Conservation (phyloP, 1,140 invertebrate genomes). For the Cydia pomonella region DNA sequence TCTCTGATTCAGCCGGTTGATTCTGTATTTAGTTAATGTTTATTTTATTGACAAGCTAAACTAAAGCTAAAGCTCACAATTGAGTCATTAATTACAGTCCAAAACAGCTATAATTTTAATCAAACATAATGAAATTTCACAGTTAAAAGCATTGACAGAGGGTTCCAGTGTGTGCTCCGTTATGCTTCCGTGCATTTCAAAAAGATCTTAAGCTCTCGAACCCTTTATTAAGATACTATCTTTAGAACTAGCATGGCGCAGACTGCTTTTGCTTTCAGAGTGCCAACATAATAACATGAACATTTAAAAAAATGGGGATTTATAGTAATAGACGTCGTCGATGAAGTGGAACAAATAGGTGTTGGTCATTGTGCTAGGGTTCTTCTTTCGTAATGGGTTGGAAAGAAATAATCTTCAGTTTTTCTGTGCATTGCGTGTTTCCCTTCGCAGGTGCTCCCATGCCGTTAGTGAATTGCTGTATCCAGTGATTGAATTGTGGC, state of each 20-base stretch:
- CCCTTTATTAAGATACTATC: constrained; percentile 10
- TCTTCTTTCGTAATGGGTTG: not conserved
- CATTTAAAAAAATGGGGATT: constrained; percentile 11
- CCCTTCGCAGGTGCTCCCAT: not conserved
- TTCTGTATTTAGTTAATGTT: no score
- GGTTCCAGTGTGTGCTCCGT: constrained; percentile 1
- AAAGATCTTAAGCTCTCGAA: not conserved
- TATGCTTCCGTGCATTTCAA: constrained; percentile 4
- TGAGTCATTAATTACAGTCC: constrained; percentile 10
- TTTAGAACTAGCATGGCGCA: not conserved
- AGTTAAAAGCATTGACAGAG: constrained; percentile 22
- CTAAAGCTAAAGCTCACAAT: not conserved
- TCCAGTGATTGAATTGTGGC: not conserved
- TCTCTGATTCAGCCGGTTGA: no score
- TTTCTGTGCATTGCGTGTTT: not conserved
- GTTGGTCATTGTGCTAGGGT: not conserved
- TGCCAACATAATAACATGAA: constrained; percentile 4
- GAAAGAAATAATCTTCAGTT: not conserved
- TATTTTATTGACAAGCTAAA: no score
- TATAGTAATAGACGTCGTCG: constrained; percentile 3
- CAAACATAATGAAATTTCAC: constrained; percentile 25
- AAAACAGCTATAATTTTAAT: constrained; percentile 3
- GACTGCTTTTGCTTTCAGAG: not conserved
- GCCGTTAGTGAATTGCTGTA: not conserved
- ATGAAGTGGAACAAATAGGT: constrained; percentile 19